These are phyloP conservation scores for Salvelinus sp. DNA, from an alignment of 2,113 vertebrate genomes.

Conservation along the genomic window DNA sequence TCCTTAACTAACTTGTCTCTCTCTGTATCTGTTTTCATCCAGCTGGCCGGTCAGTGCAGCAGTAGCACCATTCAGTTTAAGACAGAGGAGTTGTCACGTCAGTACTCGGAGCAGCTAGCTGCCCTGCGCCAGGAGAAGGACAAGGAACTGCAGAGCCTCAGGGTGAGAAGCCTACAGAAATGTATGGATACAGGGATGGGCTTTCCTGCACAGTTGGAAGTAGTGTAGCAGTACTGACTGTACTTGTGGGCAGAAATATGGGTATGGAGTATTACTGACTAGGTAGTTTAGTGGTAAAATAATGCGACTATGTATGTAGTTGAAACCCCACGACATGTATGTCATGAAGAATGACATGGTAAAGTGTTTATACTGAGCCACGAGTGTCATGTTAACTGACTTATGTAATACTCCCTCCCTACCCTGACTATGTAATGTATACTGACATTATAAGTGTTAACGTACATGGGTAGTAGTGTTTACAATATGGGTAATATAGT, in stretches of 20 bases:
- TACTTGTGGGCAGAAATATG: conserved; percentile 5
- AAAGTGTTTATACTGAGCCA: no score
- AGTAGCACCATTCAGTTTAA: conserved; percentile 76
- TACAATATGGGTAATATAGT: no score
- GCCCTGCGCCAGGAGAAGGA: conserved; percentile 85
- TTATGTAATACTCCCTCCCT: no score
- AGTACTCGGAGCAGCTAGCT: conserved; percentile 85
- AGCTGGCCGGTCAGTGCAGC: conserved; percentile 73
- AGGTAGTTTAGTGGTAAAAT: no score
- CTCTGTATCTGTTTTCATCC: not conserved
- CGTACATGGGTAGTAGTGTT: no score
- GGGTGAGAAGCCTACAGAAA: conserved; percentile 69
- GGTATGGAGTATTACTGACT: not conserved
- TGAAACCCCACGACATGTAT: no score
- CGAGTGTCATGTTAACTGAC: no score
- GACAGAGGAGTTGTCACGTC: conserved; percentile 85
- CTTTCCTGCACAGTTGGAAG: no score
- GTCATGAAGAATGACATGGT: no score
- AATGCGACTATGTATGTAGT: no score
- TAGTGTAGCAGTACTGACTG: not conserved
- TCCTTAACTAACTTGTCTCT: not conserved
- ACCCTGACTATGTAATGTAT: no score
- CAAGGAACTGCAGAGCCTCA: conserved; percentile 80
- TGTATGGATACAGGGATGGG: not conserved
- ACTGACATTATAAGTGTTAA: no score